Evolutionary conservation across 2,113 vertebrate genomes (phyloP).

Genomic region (Oryzias javanicus): DNA sequence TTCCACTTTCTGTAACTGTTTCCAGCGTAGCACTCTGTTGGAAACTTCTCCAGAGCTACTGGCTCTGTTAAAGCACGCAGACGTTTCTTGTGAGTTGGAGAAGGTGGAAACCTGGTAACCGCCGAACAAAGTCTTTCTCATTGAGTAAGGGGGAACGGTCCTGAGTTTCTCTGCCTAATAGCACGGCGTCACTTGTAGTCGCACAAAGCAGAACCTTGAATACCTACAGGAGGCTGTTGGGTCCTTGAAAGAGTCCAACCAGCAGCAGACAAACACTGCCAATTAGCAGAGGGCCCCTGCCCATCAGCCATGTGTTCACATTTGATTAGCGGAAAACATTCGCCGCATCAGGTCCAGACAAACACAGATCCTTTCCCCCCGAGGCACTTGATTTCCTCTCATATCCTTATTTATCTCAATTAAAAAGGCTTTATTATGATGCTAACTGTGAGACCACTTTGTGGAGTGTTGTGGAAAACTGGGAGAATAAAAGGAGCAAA

Average conservation of each 20-base stretch:
- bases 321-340: constrained; percentile 69
- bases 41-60: constrained; percentile 17
- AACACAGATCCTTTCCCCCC: constrained; percentile 65
- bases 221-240: constrained; percentile 62
- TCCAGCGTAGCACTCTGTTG: constrained; percentile 7
- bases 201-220: constrained; percentile 64
- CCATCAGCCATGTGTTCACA: constrained; percentile 68
- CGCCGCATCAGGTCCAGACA: constrained; percentile 50
- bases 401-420: constrained; percentile 66
- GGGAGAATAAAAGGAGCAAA: constrained; percentile 24
- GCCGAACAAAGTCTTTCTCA: constrained; percentile 53
- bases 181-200: constrained; percentile 55
- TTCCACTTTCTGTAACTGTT: constrained; percentile 11
- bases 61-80: constrained; percentile 16
- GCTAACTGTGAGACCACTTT: constrained; percentile 67
- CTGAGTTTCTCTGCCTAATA: constrained; percentile 57
- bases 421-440: constrained; percentile 73
- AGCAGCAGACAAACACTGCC: constrained; percentile 68
- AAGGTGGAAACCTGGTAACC: constrained; percentile 40
- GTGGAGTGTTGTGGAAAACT: constrained; percentile 32
- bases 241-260: constrained; percentile 64
- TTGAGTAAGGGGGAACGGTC: constrained; percentile 59
- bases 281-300: constrained; percentile 72
- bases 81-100: constrained; percentile 36
- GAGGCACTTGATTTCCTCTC: constrained; percentile 55